Percentiles rank a stretch among this genome's conserved stretches.
Conservation (phyloP, 2,797 vertebrate species). For the Microhierax caerulescens region DNA sequence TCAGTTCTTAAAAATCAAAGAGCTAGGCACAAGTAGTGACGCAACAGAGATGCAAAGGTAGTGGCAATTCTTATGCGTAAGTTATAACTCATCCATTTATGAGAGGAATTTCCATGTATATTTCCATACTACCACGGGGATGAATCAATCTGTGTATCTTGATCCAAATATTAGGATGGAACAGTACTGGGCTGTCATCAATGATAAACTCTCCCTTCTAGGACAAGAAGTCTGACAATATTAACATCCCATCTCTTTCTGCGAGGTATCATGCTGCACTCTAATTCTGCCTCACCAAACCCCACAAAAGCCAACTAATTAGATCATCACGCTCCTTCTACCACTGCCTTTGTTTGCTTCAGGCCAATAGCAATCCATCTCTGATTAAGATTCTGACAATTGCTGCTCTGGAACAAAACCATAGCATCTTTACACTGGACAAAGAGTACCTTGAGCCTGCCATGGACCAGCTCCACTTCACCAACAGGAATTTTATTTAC, state of each 20-base stretch:
- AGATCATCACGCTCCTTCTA: conserved; percentile 15
- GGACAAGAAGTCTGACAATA: background rate
- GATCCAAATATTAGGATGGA: background rate
- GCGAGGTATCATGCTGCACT: background rate
- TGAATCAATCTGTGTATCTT: background rate
- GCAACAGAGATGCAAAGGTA: background rate
- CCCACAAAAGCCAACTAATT: background rate
- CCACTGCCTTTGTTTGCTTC: conserved; percentile 15
- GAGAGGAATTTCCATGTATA: background rate
- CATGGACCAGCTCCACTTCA: background rate
- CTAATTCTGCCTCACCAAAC: background rate
- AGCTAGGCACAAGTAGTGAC: background rate
- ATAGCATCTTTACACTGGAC: background rate
- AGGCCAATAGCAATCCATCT: conserved; percentile 12
- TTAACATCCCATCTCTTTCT: background rate
- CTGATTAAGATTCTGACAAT: conserved; percentile 4
- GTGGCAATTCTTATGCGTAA: background rate
- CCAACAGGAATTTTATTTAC: background rate
- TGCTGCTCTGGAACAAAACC: conserved; percentile 10
- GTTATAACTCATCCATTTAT: background rate
- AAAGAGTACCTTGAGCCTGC: background rate
- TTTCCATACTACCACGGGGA: background rate
- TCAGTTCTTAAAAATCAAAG: background rate
- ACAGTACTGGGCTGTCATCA: background rate
- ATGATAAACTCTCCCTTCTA: background rate